Conservation (phyloP, 2,888 invertebrate genomes). For the Sphaeridia pumilis region DNA sequence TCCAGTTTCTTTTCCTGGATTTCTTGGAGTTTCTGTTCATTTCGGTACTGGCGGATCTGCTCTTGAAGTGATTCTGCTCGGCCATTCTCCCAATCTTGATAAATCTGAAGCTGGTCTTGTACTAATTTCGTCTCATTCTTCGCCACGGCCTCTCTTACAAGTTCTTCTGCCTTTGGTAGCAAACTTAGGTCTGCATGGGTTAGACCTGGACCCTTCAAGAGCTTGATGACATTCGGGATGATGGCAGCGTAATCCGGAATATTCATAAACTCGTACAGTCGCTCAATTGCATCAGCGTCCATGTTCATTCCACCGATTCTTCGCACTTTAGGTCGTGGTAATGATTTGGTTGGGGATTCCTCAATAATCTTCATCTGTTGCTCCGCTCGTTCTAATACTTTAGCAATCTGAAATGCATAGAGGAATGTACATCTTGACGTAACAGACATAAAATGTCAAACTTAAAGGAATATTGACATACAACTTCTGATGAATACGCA, state of each 20-base stretch:
- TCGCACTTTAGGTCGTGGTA: conserved; percentile 25
- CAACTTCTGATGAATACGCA: conserved; percentile 22
- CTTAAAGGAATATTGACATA: conserved; percentile 13
- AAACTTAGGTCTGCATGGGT: conserved; percentile 11
- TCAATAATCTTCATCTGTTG: conserved; percentile 39
- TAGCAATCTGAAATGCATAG: conserved; percentile 14
- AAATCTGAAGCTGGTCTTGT: conserved; percentile 47
- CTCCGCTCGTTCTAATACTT: conserved; percentile 42
- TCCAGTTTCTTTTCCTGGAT: conserved; percentile 50
- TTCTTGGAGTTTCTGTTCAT: conserved; percentile 43
- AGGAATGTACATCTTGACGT: background rate
- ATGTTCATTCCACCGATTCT: conserved; percentile 29
- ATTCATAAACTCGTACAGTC: conserved; percentile 19
- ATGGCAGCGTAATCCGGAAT: conserved; percentile 21
- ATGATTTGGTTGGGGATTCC: conserved; percentile 24
- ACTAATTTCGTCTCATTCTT: conserved; percentile 50
- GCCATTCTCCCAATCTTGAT: conserved; percentile 48
- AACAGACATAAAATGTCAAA: background rate
- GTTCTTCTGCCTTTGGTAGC: conserved; percentile 20
- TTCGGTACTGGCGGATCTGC: conserved; percentile 48
- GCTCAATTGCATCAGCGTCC: conserved; percentile 23
- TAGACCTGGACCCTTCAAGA: conserved; percentile 13
- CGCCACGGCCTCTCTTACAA: conserved; percentile 40
- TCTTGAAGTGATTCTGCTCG: conserved; percentile 49
- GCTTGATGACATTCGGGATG: conserved; percentile 17